Conservation (phyloP, 2,888 invertebrate genomes). For the Scotopteryx bipunctaria region DNA sequence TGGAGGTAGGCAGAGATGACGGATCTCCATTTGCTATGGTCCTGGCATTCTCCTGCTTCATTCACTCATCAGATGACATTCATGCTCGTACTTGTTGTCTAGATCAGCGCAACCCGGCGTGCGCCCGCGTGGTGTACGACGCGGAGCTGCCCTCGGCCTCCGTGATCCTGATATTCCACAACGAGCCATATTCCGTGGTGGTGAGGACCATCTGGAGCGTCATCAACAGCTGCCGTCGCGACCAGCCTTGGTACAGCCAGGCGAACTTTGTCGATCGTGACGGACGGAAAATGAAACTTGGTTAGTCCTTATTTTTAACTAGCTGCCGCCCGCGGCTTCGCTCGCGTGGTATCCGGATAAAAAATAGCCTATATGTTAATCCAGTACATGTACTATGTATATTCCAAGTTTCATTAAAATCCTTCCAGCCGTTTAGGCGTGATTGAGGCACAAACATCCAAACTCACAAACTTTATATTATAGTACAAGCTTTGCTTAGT, state of each 20-base stretch:
- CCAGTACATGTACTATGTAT: too few relatives aligned
- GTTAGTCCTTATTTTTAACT: constrained; percentile 49
- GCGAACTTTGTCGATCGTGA: constrained; percentile 61
- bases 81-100: background rate
- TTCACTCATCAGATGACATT: too few relatives aligned
- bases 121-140: constrained; percentile 66
- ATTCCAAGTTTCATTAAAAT: too few relatives aligned
- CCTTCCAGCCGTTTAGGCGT: too few relatives aligned
- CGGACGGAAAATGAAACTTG: constrained; percentile 55
- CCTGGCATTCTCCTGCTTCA: too few relatives aligned
- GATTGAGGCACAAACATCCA: too few relatives aligned
- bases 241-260: constrained; percentile 59
- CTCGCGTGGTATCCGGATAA: too few relatives aligned
- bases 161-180: constrained; percentile 94
- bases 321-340: too few relatives aligned
- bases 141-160: constrained; percentile 88
- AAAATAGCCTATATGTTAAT: too few relatives aligned
- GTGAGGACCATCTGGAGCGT: constrained; percentile 95
- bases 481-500: background rate
- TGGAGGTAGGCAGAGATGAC: too few relatives aligned
- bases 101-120: constrained; percentile 74
- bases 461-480: too few relatives aligned
- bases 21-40: too few relatives aligned
- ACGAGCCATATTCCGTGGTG: constrained; percentile 94
- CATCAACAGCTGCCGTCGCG: constrained; percentile 87